Base-by-base conservation (phyloP, 2,888 invertebrate genomes). In the Trisateles emortualis region DNA sequence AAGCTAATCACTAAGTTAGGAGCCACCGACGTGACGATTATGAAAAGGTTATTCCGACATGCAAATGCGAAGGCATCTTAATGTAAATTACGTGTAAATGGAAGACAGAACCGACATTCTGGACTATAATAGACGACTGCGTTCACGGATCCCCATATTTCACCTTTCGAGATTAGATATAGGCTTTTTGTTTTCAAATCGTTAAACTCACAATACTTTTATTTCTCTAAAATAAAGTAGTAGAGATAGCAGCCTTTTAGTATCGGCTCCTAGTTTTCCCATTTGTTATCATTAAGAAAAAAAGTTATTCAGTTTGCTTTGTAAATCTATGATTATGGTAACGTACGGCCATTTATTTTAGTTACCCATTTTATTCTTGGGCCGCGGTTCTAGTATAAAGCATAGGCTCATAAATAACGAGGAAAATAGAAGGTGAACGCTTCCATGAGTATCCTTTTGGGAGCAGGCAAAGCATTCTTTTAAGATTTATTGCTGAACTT, bases 401-500 rank as follows among this genome's bases (percentile, higher is more conserved):
- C 92, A 91, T 90, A 87, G 91, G 86, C 86, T 79, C 90, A 92
- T 92, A 92, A 92, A 92, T 92, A 90, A 92, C 89, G 73, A 72
- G 87, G 88, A 86, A 91, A 92, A 92, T 92, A 91, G 91, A 91
- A 92, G 91, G 92, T 91, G 91, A 90, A 90, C 75, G 90, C 88
- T 90, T 89, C 88, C 86, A 88, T 79, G 86, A 90, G 92, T 90
- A 90, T 91, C 92, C 92, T 92, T 92, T 92, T 87, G 91, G 92
- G 92, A 90, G 82, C 88, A 87, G 83, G 87, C 89, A 89, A 86
- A 92, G 92, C 90, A 92, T 92, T 92, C 90, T 92, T 92, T 90
- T 89, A 88, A 92, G 92, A 92, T 92, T 92, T 92, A 92, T 92
- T 90, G 86, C 87, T 81, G 83, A 92, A 92, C 86, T 92, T 92